Base-by-base conservation (phyloP, 2,797 vertebrate genomes). In the Aeoliscus strigatus region DNA sequence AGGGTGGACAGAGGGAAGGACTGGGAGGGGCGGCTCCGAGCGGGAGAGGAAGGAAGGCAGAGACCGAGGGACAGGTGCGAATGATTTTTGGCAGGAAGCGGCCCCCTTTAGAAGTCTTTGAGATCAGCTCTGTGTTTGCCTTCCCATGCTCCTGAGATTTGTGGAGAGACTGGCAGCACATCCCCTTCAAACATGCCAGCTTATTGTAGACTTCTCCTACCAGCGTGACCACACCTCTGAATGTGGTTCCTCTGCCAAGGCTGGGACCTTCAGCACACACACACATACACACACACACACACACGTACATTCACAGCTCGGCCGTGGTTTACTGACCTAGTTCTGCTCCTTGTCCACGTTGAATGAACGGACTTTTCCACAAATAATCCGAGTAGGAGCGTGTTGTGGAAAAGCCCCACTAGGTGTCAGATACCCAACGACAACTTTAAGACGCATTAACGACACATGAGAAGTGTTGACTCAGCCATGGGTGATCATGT, bases 81-180 rank as follows among this genome's bases (percentile, higher is more conserved):
- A 73, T 65, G 73, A 63, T 66, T 80, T 70, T 73, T 83, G 82
- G 77, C 85, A 83, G 82, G 80, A 78, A 71, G 69, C 39, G 35
- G 17, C 17, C 13, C 14, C 40, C 76, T 81, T 86, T 75, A 54
- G 65, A 86, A 82, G 68, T 74, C 70, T 79, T 84, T 86, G 86
- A 81, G 86, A 88, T 77, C 47, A 48, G 38, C 41, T 59, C 63
- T 62, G 51, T 86, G 86, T 88, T 88, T 87, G 86, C 69, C 75
- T 90, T 89, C 88, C 88, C 86, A 87, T 83, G 84, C 76, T 80
- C 62, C 68, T 52, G 72, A 80, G 73, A 76, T 51, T 16, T 50
- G 54, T 37, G 56, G 51, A 53, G 21, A 57, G 64, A 69, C 77
- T 82, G 79, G 79, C 82, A 74, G 53, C 61, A 60, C 50, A 44